Evolutionary conservation across 2,113 vertebrate genomes (phyloP).

Genomic region (Leucoraja erinaceus): DNA sequence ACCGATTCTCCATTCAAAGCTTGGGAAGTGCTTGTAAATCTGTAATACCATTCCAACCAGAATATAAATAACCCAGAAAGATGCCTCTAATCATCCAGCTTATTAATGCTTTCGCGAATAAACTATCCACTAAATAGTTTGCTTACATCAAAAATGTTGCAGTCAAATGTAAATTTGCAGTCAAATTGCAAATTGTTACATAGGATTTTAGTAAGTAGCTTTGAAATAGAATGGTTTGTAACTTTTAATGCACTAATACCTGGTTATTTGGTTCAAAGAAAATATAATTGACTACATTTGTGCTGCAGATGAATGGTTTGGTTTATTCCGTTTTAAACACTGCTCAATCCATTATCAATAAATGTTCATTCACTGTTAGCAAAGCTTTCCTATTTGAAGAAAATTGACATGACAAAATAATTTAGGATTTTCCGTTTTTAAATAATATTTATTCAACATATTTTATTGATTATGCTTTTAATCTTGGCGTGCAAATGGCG

Average conservation of each 20-base stretch:
- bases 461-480: neutral
- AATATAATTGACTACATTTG: neutral
- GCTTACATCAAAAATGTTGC: neutral
- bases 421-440: neutral
- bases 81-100: neutral
- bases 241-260: neutral
- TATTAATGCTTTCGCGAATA: neutral
- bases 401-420: neutral
- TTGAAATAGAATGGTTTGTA: neutral
- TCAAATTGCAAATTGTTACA: neutral
- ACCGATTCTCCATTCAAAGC: neutral
- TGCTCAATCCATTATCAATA: neutral
- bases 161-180: neutral
- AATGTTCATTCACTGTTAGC: neutral
- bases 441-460: neutral
- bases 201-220: neutral
- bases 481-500: too few species aligned
- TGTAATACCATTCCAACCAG: neutral
- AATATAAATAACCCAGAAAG: neutral
- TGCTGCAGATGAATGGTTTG: neutral
- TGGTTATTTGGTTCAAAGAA: neutral
- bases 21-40: neutral
- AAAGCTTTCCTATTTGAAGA: neutral
- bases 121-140: neutral
- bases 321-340: neutral